A percentile compares a stretch with the other conserved stretches of the same genome.
phyloP scores from a whole-genome alignment of 2,888 invertebrate genomes.

The Zele albiditarsus region DNA sequence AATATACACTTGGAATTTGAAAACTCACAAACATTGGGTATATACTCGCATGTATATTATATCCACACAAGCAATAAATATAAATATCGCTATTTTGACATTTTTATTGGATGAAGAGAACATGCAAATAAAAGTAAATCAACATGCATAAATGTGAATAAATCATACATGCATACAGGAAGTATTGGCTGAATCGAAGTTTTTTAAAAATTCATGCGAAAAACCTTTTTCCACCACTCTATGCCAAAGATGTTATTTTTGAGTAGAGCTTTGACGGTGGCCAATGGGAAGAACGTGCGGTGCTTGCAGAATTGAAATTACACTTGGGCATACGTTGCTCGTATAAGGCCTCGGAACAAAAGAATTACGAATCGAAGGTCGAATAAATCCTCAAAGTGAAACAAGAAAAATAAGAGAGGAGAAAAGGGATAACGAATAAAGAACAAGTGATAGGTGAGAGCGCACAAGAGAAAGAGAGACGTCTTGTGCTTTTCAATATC shows the following conservation, averaged over 20 bases:
- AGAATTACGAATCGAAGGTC: constrained; percentile 32
- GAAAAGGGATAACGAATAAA: constrained; percentile 41
- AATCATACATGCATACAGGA: neutral
- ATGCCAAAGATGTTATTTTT: neutral
- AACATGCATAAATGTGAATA: neutral
- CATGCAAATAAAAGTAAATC: constrained; percentile 7
- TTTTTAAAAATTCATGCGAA: neutral
- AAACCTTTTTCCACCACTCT: neutral
- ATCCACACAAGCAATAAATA: neutral
- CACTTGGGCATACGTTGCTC: constrained; percentile 18
- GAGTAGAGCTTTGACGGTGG: constrained; percentile 19
- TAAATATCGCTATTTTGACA: constrained; percentile 8
- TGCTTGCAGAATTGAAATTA: constrained; percentile 45
- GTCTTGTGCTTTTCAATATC: constrained; percentile 54
- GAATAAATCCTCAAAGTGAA: constrained; percentile 24
- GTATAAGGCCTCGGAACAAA: constrained; percentile 7
- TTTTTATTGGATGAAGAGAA: constrained; percentile 13
- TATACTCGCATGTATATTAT: neutral
- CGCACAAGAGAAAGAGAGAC: constrained; percentile 25
- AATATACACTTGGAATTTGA: too few species aligned
- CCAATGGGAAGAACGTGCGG: constrained; percentile 48
- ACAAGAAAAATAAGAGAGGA: constrained; percentile 19
- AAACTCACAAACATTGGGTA: too few species aligned
- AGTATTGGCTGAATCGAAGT: neutral
- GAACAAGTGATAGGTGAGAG: constrained; percentile 12